phyloP scores from a whole-genome alignment of 1,140 invertebrate species.

The Prorops nasuta region DNA sequence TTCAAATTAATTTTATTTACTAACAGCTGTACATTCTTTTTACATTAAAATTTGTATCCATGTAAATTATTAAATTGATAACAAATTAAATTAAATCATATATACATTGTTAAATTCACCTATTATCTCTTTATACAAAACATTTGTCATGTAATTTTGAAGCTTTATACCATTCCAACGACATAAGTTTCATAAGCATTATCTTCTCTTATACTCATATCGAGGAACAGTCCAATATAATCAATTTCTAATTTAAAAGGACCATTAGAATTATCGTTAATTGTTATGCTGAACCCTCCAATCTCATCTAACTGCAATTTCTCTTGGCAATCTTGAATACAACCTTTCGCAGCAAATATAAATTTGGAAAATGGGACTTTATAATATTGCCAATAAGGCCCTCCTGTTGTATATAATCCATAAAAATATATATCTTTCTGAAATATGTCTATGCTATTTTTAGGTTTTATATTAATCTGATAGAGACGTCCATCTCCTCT shows the following conservation, averaged over 20 bases:
- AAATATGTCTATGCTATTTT: conserved; percentile 72
- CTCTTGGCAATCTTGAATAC: conserved; percentile 81
- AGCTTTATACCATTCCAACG: background rate
- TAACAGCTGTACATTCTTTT: background rate
- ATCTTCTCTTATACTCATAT: conserved; percentile 74
- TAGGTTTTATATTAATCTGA: conserved; percentile 70
- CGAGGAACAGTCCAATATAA: conserved; percentile 81
- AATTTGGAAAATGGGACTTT: conserved; percentile 98
- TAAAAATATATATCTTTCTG: conserved; percentile 86
- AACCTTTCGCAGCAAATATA: conserved; percentile 76
- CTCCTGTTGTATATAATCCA: conserved; percentile 86
- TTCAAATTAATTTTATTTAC: too few species aligned
- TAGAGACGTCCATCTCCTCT: conserved; percentile 91
- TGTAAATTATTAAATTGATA: conserved; percentile 3
- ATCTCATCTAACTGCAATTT: conserved; percentile 62
- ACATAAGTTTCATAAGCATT: conserved; percentile 88
- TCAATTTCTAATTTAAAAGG: conserved; percentile 91
- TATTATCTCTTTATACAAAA: background rate
- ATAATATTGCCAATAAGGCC: conserved; percentile 92
- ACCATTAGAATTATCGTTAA: conserved; percentile 75
- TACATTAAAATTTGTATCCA: conserved; percentile 3
- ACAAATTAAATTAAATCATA: background rate
- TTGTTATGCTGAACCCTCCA: conserved; percentile 76
- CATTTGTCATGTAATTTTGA: conserved; percentile 1
- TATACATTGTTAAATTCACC: background rate